phyloP scores from a whole-genome alignment of 2,113 vertebrate genomes.

The Puma concolor region DNA sequence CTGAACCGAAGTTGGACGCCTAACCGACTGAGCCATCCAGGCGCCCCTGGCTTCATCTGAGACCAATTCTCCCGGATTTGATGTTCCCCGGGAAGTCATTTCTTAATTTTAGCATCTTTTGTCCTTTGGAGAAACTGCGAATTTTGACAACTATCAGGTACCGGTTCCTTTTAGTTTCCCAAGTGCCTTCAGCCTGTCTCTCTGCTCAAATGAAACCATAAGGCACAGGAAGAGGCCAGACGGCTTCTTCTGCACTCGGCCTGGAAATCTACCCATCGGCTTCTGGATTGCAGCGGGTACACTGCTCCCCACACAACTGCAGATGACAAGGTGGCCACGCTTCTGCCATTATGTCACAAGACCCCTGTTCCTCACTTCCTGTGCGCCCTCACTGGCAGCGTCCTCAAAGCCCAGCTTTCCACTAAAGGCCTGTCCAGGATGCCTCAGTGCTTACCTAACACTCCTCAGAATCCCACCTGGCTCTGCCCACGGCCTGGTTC shows the following conservation, averaged over 20 bases:
- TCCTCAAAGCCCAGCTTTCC: neutral
- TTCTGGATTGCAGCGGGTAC: too few relatives aligned
- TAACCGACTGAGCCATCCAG: too few relatives aligned
- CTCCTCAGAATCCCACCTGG: neutral
- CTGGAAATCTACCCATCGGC: neutral
- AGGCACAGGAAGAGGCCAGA: neutral
- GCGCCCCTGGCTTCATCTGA: too few relatives aligned
- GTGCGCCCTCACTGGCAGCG: neutral
- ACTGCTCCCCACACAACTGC: neutral
- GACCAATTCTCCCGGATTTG: neutral
- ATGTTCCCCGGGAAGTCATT: neutral
- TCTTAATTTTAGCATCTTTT: neutral
- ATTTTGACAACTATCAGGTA: neutral
- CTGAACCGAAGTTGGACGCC: too few relatives aligned
- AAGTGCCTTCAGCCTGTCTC: neutral
- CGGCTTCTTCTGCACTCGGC: neutral
- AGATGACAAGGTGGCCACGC: neutral
- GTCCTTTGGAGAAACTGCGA: neutral
- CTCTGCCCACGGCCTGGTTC: neutral
- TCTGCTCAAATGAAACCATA: too few relatives aligned
- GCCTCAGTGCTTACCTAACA: neutral
- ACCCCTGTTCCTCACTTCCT: too few relatives aligned
- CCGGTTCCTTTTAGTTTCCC: neutral
- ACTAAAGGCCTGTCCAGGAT: neutral
- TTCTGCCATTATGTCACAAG: neutral